Evolutionary conservation across 2,797 vertebrate genomes (phyloP).

Genomic region (Hyperoplus immaculatus): DNA sequence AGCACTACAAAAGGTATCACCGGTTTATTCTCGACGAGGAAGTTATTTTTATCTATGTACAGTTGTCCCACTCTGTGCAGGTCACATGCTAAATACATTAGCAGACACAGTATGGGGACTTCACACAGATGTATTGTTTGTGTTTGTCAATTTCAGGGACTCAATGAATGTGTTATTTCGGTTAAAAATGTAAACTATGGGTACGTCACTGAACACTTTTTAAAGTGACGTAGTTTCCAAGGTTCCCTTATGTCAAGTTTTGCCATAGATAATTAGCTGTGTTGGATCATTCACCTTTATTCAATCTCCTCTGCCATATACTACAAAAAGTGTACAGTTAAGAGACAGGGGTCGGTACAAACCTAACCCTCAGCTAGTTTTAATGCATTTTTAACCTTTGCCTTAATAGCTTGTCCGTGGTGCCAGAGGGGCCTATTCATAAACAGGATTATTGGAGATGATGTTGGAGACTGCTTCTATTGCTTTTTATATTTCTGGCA

Average conservation of each 20-base stretch:
- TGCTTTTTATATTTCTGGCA: conserved; percentile 8
- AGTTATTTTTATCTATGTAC: conserved; percentile 38
- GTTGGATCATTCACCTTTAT: too few relatives aligned
- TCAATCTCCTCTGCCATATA: too few relatives aligned
- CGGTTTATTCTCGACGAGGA: conserved; percentile 18
- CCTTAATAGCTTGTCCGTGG: neutral
- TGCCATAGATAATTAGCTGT: too few relatives aligned
- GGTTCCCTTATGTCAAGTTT: too few relatives aligned
- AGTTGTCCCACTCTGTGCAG: neutral
- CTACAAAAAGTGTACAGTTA: too few relatives aligned
- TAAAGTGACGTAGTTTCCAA: neutral
- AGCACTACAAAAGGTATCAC: conserved; percentile 39
- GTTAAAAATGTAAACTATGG: neutral
- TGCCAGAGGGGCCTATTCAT: neutral
- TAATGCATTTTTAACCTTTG: neutral
- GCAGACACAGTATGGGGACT: neutral
- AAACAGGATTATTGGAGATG: neutral
- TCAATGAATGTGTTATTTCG: neutral
- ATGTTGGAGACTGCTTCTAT: neutral
- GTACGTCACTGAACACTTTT: neutral
- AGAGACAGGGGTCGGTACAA: too few relatives aligned
- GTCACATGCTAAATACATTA: conserved; percentile 7
- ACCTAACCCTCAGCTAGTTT: neutral
- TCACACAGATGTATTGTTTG: neutral
- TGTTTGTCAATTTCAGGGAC: neutral